Evolutionary conservation across 2,888 invertebrate species (phyloP), one percentile per base, ranked within the genome.

Genomic region (Clunio marinus): DNA sequence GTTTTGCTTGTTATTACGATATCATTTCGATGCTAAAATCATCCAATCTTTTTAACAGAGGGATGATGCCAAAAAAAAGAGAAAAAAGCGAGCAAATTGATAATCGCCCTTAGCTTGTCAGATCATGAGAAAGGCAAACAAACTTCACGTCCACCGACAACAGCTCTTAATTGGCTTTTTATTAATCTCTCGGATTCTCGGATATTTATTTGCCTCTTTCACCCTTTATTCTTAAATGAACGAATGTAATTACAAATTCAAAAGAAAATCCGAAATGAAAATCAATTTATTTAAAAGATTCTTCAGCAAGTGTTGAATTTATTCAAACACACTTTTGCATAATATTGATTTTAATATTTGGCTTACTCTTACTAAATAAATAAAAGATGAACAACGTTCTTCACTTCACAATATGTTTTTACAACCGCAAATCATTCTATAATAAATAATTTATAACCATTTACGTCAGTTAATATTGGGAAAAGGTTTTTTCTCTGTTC

Each of bases 261-360:
- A 32, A 32, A 32, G 10, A 32, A 7, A 32, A 32, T 32, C 10
- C 32, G 5, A 32, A 7, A 10, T 7, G 32, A 32, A 32, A 4
- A 32, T 32, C 32, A 32, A 32, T 7, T 32, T 7, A 57, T 27
- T 57, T 57, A 27, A 27, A 57, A 15, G 25, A 57, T 57, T 27
- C n/a, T 27, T n/a, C 2, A 27, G 57, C 57, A 57, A 57, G 57
- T 57, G 57, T 51, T 25, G 57, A 57, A n/a, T 25, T 57, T 25
- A 57, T 57, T 57, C 57, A 27, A 27, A 24, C 57, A 57, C 57
- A 20, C 20, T 25, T 57, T 57, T 57, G 57, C 57, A 57, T 57
- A 57, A 57, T 20, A 25, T 57, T 41, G 5, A 13, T 41, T 57
- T 57, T 22, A n/a, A 17, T 51, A 20, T 57, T 57, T 57, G 57